phyloP scores from a whole-genome alignment of 2,797 vertebrate genomes.

The Xenopus petersii region DNA sequence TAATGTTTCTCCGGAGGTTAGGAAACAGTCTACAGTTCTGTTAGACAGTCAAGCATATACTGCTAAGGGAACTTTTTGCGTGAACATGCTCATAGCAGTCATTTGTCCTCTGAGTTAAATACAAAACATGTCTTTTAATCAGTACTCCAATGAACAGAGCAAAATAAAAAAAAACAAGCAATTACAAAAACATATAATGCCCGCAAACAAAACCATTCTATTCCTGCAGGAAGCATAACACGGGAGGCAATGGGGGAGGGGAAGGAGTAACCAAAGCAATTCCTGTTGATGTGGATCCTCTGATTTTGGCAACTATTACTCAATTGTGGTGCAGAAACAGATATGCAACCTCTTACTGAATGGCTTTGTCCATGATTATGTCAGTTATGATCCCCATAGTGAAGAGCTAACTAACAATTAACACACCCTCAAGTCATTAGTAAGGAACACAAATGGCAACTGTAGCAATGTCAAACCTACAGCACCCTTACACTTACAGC shows the following conservation, averaged over 20 bases:
- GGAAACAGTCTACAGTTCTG: background rate
- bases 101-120: background rate
- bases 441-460: too few species aligned
- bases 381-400: too few species aligned
- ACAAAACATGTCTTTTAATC: background rate
- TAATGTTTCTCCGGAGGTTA: background rate
- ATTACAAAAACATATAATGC: slow-evolving; percentile 25
- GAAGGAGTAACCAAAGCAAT: too few species aligned
- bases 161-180: background rate
- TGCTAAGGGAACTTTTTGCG: background rate
- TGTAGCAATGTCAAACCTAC: too few species aligned
- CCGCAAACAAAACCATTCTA: background rate
- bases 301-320: too few species aligned
- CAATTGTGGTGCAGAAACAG: too few species aligned
- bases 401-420: too few species aligned
- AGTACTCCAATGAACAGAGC: background rate
- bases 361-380: too few species aligned
- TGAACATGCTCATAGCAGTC: background rate
- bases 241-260: background rate
- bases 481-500: too few species aligned
- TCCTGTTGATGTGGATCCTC: too few species aligned
- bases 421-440: too few species aligned
- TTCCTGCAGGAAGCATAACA: background rate
- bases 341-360: too few species aligned
- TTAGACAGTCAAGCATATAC: background rate